phyloP scores from a whole-genome alignment of 2,113 vertebrate genomes.

The Phaethornis superciliosus region DNA sequence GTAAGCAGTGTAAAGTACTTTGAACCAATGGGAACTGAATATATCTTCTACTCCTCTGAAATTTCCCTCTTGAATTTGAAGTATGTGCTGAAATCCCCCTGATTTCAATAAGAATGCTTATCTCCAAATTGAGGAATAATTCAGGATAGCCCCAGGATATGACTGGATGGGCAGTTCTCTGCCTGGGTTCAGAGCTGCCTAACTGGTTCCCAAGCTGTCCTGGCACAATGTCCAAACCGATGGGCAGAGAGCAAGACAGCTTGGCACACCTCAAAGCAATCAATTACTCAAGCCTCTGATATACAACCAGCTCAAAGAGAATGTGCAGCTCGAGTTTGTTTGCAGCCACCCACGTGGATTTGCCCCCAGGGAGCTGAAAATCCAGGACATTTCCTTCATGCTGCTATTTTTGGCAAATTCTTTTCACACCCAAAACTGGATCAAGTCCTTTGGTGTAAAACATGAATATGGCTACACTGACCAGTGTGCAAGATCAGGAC shows the following conservation, averaged over 20 bases:
- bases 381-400: neutral
- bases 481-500: neutral
- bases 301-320: neutral
- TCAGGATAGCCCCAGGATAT: slow-evolving; percentile 7
- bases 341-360: slow-evolving; percentile 1
- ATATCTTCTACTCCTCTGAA: neutral
- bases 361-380: slow-evolving; percentile 19
- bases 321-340: neutral
- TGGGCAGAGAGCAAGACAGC: neutral
- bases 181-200: neutral
- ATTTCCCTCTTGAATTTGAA: neutral
- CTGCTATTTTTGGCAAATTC: neutral
- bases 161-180: slow-evolving; percentile 53
- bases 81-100: neutral
- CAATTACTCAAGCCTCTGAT: neutral
- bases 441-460: neutral
- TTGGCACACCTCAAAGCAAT: neutral
- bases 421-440: neutral
- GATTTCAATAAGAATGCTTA: neutral
- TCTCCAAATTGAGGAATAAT: neutral
- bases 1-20: neutral
- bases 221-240: neutral
- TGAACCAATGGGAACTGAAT: neutral
- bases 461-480: neutral
- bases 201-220: neutral